A percentile compares a stretch with the other conserved stretches of the same genome.
Evolutionary conservation across 2,888 invertebrate genomes (phyloP).

Genomic region (Chaitophorus viminalis): DNA sequence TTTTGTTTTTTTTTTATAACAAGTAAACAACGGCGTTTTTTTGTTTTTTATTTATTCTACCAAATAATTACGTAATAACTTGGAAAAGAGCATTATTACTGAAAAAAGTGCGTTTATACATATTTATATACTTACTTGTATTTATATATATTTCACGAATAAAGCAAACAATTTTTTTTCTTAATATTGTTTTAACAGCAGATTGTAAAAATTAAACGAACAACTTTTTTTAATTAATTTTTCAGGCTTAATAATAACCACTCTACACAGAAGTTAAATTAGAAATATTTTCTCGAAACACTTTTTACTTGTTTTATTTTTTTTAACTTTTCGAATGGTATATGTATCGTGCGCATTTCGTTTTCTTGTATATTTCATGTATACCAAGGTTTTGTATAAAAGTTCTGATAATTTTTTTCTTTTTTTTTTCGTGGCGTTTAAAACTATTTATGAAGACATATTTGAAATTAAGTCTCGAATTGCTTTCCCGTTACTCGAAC

Average conservation of each 20-base stretch:
- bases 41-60: constrained; percentile 49
- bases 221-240: constrained; percentile 62
- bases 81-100: constrained; percentile 50
- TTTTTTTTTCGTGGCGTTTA: not conserved
- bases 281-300: constrained; percentile 53
- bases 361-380: not conserved
- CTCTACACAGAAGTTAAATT: constrained; percentile 48
- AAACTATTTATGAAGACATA: not conserved
- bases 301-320: not conserved
- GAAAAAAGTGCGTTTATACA: not conserved
- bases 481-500: too few species aligned
- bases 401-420: not conserved
- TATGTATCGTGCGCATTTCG: not conserved
- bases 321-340: not conserved
- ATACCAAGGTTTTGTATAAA: not conserved
- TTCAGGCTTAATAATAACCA: constrained; percentile 57
- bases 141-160: constrained; percentile 17
- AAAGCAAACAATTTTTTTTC: constrained; percentile 27
- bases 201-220: constrained; percentile 61
- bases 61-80: constrained; percentile 60
- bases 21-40: constrained; percentile 44
- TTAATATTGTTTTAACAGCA: constrained; percentile 52
- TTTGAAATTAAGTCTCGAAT: too few species aligned
- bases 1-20: constrained; percentile 29
- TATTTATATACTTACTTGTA: not conserved